phyloP scores from a whole-genome alignment of 2,797 vertebrate genomes.

The Lophotriccus pileatus region DNA sequence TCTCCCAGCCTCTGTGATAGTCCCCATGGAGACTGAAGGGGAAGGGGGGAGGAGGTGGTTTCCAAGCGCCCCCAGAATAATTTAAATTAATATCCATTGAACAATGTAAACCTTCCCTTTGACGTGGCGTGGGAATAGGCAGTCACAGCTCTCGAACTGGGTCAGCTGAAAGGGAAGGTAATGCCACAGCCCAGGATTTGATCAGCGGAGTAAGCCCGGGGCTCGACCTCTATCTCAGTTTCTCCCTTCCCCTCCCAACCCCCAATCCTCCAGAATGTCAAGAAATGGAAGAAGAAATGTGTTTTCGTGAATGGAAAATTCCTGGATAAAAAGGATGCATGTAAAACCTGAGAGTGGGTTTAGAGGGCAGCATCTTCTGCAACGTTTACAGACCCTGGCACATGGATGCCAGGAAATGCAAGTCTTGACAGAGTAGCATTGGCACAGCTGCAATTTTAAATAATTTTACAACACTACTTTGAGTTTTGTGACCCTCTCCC shows the following conservation, averaged over 20 bases:
- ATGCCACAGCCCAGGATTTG: not conserved
- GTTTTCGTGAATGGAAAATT: not conserved
- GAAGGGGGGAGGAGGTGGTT: not conserved
- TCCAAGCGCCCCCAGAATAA: slow-evolving; percentile 58
- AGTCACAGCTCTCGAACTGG: not conserved
- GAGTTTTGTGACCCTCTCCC: not conserved
- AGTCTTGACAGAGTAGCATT: not conserved
- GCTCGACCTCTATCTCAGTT: slow-evolving; percentile 39
- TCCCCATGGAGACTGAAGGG: slow-evolving; percentile 2
- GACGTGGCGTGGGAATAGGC: slow-evolving; percentile 67
- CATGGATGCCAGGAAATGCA: fast-evolving
- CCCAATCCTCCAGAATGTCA: fast-evolving
- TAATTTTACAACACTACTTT: not conserved
- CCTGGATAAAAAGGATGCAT: not conserved
- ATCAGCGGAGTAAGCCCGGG: slow-evolving; percentile 1
- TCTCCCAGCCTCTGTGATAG: not conserved
- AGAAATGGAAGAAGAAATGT: not conserved
- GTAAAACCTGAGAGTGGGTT: fast-evolving
- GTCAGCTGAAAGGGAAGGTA: slow-evolving; percentile 38
- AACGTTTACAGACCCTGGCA: fast-evolving
- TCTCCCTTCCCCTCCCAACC: not conserved
- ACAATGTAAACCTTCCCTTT: slow-evolving; percentile 65
- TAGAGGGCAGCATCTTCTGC: fast-evolving
- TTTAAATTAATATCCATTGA: slow-evolving; percentile 71
- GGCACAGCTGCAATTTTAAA: not conserved